These are phyloP conservation scores for Sinhomidia bicolor DNA, from an alignment of 2,888 invertebrate genomes.

Conservation along the genomic window DNA sequence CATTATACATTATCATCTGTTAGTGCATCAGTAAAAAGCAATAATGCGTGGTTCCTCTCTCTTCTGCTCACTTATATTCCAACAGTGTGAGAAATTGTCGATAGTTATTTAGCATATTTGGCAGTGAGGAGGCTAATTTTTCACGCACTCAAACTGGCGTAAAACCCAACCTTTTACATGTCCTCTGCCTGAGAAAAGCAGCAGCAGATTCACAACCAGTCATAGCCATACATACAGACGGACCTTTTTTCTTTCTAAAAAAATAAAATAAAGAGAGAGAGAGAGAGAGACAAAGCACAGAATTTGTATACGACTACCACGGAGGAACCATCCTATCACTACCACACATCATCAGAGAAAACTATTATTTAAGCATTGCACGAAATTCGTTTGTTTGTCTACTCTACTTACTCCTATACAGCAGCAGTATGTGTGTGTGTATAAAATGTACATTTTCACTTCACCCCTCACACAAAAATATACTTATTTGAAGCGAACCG, in stretches of 20 bases:
- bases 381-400: constrained; percentile 72
- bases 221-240: not conserved
- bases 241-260: not conserved
- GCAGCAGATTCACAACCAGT: constrained; percentile 19
- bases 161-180: constrained; percentile 79
- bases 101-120: constrained; percentile 80
- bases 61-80: not conserved
- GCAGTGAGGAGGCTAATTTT: constrained; percentile 78
- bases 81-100: constrained; percentile 63
- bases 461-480: constrained; percentile 29
- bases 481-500: not conserved
- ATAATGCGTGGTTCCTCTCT: constrained; percentile 13
- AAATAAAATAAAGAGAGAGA: no score
- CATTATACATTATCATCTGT: no score
- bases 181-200: constrained; percentile 53
- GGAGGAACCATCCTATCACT: constrained; percentile 10
- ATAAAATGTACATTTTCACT: constrained; percentile 39
- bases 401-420: constrained; percentile 4
- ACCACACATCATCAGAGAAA: constrained; percentile 49
- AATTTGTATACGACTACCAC: not conserved
- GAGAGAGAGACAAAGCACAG: not conserved
- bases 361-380: constrained; percentile 65
- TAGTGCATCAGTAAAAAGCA: not conserved
- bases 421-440: not conserved
- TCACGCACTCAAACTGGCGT: constrained; percentile 76